phyloP scores from a whole-genome alignment of 2,888 invertebrate species.

The Platycheirus albimanus region DNA sequence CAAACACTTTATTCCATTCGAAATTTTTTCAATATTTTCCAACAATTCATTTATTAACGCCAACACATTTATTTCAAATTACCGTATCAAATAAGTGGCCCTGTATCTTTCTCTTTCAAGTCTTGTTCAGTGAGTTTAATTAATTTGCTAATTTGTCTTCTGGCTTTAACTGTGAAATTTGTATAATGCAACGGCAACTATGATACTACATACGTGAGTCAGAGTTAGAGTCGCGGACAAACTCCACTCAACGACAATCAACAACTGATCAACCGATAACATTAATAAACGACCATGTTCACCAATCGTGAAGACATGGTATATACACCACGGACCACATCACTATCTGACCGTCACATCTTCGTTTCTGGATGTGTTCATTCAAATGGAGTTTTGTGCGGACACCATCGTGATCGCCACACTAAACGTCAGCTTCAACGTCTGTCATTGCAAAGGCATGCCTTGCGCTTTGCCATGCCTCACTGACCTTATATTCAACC shows the following conservation, averaged over 20 bases:
- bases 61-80: slow-evolving; percentile 43
- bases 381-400: slow-evolving; percentile 30
- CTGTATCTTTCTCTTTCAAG: slow-evolving; percentile 22
- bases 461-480: slow-evolving; percentile 46
- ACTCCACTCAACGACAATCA: slow-evolving; percentile 31
- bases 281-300: slow-evolving; percentile 57
- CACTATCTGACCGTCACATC: slow-evolving; percentile 58
- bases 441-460: slow-evolving; percentile 10
- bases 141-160: slow-evolving; percentile 69
- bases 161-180: slow-evolving; percentile 61
- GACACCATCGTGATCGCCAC: too few species aligned
- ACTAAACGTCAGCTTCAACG: too few species aligned
- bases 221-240: background rate
- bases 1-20: too few species aligned
- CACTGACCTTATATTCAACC: slow-evolving; percentile 36
- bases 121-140: slow-evolving; percentile 46
- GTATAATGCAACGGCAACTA: slow-evolving; percentile 51
- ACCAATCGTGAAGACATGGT: slow-evolving; percentile 44
- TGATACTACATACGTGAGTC: too few species aligned
- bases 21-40: too few species aligned
- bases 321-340: too few species aligned
- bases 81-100: slow-evolving; percentile 48
- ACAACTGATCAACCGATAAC: slow-evolving; percentile 56
- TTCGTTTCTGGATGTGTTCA: slow-evolving; percentile 38
- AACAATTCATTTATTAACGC: slow-evolving; percentile 31